phyloP scores from a whole-genome alignment of 2,113 vertebrate species.

The Chlorocebus sabaeus region DNA sequence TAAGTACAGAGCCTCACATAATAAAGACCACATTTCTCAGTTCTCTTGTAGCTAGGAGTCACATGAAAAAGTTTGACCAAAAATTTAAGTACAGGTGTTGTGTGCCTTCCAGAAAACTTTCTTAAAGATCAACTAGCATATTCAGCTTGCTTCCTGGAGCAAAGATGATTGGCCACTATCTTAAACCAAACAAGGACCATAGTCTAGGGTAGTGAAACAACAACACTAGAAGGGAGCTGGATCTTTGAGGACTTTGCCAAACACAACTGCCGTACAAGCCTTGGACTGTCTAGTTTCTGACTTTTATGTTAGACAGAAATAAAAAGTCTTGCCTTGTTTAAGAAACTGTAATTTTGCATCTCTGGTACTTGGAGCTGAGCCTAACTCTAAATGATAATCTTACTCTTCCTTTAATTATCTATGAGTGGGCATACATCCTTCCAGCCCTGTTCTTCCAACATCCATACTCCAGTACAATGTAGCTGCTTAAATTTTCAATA shows the following conservation, averaged over 20 bases:
- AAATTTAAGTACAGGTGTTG: not conserved
- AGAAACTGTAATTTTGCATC: not conserved
- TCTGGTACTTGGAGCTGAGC: not conserved
- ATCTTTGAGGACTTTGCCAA: not conserved
- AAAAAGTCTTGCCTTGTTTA: not conserved
- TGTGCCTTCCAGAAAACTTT: not conserved
- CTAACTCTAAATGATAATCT: not conserved
- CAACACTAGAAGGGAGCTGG: not conserved
- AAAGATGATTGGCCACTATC: not conserved
- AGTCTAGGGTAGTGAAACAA: not conserved
- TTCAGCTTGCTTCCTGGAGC: not conserved
- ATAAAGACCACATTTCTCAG: not conserved
- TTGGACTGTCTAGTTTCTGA: not conserved
- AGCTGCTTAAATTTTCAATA: slow-evolving; percentile 20
- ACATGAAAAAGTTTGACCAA: slow-evolving; percentile 3
- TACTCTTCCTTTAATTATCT: not conserved
- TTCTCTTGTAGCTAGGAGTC: not conserved
- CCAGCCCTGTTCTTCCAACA: not conserved
- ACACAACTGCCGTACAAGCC: not conserved
- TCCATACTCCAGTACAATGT: not conserved
- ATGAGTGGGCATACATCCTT: not conserved
- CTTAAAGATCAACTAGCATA: not conserved
- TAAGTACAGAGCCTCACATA: not conserved
- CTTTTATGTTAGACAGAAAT: not conserved
- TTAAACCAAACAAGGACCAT: not conserved